A percentile compares a stretch with the other conserved stretches of the same genome.
Conservation (phyloP, 64 coral and sea anemone genomes). For the Montipora foliosa region DNA sequence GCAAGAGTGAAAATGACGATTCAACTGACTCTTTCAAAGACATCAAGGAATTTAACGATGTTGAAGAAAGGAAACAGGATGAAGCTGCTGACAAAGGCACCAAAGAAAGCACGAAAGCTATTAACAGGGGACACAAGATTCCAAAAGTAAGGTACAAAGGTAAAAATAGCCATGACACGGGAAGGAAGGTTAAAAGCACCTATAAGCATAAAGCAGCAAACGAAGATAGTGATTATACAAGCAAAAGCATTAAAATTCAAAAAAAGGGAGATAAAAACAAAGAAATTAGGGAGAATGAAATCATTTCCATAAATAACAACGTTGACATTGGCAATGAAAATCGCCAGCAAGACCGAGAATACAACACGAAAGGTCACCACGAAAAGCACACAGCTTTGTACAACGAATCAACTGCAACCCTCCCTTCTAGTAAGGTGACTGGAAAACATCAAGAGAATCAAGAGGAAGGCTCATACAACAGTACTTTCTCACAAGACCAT, state of each 20-base stretch:
- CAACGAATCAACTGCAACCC: neutral
- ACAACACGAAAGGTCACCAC: neutral
- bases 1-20: neutral
- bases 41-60: neutral
- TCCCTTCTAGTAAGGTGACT: no score
- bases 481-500: neutral
- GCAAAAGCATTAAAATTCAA: neutral
- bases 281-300: neutral
- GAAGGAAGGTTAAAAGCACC: neutral
- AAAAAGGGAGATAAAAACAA: neutral
- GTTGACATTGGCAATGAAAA: neutral
- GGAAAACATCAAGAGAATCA: neutral
- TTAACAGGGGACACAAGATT: neutral
- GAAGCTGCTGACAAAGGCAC: neutral
- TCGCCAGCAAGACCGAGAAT: neutral
- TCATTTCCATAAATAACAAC: neutral
- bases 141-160: neutral
- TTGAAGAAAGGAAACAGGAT: neutral
- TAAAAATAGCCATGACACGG: neutral
- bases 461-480: neutral
- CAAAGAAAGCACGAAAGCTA: constrained; percentile 1
- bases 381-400: neutral
- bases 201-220: neutral
- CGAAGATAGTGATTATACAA: neutral
- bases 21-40: neutral